Base-by-base conservation (phyloP, 2,797 vertebrate species). In the Hyperoplus immaculatus region DNA sequence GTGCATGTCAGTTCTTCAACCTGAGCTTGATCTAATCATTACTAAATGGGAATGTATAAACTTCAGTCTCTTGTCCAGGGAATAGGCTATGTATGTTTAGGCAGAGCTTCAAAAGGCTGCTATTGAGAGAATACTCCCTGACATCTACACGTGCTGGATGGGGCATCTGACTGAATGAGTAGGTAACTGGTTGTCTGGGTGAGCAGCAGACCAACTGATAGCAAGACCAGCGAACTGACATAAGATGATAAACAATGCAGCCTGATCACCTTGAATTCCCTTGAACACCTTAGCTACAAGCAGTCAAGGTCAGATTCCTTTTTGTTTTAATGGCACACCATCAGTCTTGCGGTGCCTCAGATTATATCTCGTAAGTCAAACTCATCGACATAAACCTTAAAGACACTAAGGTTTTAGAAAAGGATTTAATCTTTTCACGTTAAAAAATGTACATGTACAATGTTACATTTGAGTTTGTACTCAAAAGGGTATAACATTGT, bases 301-400 rank as follows among this genome's bases (percentile, higher is more conserved):
- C 57, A 46, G 58, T 63, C 80, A 84, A 86, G 82, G 82, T 82
- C 76, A 42, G 18, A 64, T 43, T 68, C 3, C 18, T 63, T 56
- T 41, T 36, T 12, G 5, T 49, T 68, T 16, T 16, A 16, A 42
- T 6, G 0, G 16, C 11, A 8, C 7, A 61, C 0, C 11, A 42
- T 59, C 53, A 43, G 39, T 42, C 43, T 49, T 38, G n/a, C 4
- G 49, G 21, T 3, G 15, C 29, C 43, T 49, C 36, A 49, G 38
- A 67, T 18, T n/a, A 8, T 13, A 56, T 43, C 21, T 36, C 36
- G 11, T 3, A 12, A 45, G 21, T 58, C 36, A 2, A 8, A 53
- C 6, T 12, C 29, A 11, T 1, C n/a, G 41, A 12, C 1, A 16
- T 5, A 8, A 7, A 76, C 14, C 46, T 43, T 50, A 49, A 60